Evolutionary conservation across 2,797 vertebrate species (phyloP), one percentile per base, ranked within the genome.

Genomic region (Mormyrops attenuatus): DNA sequence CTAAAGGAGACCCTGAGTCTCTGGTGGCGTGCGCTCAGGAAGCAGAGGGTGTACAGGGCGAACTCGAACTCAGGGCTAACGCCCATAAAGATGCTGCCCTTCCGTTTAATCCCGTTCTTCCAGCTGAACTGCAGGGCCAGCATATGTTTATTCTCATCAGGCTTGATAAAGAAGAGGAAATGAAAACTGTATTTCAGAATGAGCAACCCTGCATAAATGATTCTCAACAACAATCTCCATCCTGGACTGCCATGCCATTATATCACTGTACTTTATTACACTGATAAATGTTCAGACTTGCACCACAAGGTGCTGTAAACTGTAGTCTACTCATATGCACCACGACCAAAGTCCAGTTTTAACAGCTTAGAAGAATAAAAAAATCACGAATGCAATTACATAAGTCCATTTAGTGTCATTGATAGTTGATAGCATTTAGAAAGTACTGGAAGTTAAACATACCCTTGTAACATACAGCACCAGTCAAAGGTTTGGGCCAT

Each of bases 21-120:
- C 90, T 96, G 95, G 2, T 96, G 96, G 44, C 96, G 96, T 0
- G 96, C 96, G 63, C 84, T 93, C 89, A 97, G 95, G 93, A 97
- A 97, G 93, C 95, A 96, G 91, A 97, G 93, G 0, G 96, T 97
- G 93, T 97, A 97, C 86, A 97, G 94, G 41, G 96, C 95, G 0
- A 97, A 95, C 93, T 97, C 96, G 2, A 97, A 97, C 93, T 97
- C 96, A 0, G 96, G 96, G 90, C 96, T 97, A 93, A 97, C 96
- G 0, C 96, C 96, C 2, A 97, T 92, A 93, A 97, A 97, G 93
- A 96, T 96, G 94, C 96, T 97, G 86, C 96, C 96, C 91, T 96
- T 96, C 60, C 96, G 95, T 91, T 97, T 97, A 89, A 96, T 95
- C 0, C 96, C 96, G 0, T 96, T 92, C 94, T 97, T 97, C 96